Percentiles rank a stretch among this genome's conserved stretches.
phyloP scores from a whole-genome alignment of 1,140 invertebrate species.

The Ptiloglossa arizonensis region DNA sequence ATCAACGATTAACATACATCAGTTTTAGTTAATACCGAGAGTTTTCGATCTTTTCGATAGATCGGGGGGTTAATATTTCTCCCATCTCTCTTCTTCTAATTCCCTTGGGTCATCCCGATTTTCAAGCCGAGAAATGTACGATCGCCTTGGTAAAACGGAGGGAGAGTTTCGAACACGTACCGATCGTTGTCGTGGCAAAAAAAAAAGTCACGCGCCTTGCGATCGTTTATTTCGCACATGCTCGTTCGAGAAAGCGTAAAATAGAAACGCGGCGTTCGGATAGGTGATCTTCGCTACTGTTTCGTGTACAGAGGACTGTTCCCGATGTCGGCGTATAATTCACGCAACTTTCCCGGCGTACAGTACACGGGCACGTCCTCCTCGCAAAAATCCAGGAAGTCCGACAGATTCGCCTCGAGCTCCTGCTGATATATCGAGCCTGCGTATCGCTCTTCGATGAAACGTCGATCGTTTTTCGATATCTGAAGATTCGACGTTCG shows the following conservation, averaged over 20 bases:
- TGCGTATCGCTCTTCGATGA: slow-evolving; percentile 47
- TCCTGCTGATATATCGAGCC: slow-evolving; percentile 59
- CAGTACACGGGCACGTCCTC: slow-evolving; percentile 64
- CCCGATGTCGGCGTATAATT: slow-evolving; percentile 52
- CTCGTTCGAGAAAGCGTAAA: slow-evolving; percentile 29
- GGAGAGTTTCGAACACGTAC: too few species aligned
- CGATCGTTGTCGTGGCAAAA: not conserved
- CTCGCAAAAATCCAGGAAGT: slow-evolving; percentile 62
- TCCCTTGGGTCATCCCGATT: too few species aligned
- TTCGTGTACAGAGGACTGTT: slow-evolving; percentile 54
- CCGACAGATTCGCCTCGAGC: slow-evolving; percentile 57
- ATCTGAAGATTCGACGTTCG: slow-evolving; percentile 12
- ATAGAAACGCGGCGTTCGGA: not conserved
- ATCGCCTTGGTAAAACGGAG: not conserved
- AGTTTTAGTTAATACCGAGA: too few species aligned
- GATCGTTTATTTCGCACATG: not conserved
- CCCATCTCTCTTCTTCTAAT: too few species aligned
- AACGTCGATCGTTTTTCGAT: slow-evolving; percentile 41
- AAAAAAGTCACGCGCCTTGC: not conserved
- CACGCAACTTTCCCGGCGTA: slow-evolving; percentile 43
- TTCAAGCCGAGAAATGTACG: too few species aligned
- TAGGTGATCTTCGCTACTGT: not conserved
- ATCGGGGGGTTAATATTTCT: too few species aligned
- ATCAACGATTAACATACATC: too few species aligned
- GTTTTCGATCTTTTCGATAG: too few species aligned